Conservation (phyloP, 1,140 invertebrate genomes). For the Trichogramma pretiosum region DNA sequence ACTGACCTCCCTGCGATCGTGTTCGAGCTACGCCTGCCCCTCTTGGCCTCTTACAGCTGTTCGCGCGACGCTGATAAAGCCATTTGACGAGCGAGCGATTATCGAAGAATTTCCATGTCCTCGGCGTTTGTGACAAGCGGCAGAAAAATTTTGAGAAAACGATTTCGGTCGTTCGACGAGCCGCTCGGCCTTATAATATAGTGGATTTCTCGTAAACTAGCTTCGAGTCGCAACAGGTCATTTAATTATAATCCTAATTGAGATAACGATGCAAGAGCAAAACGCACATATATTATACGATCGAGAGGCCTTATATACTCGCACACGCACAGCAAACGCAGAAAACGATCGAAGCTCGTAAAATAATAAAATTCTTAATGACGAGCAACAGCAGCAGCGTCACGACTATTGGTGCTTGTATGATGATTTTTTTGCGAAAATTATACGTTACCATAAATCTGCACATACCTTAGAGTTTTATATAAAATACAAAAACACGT, state of each 20-base stretch:
- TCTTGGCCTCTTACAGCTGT: conserved; percentile 1
- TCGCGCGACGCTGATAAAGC: neutral
- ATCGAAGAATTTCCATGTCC: too few species aligned
- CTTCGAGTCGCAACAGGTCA: too few species aligned
- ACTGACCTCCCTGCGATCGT: too few species aligned
- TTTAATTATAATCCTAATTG: conserved; percentile 18
- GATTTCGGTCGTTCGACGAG: too few species aligned
- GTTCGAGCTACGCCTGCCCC: too few species aligned
- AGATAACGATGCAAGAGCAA: conserved; percentile 11
- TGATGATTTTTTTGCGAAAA: conserved; percentile 7
- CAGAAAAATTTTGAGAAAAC: too few species aligned
- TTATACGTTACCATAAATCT: conserved; percentile 18
- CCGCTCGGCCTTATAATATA: conserved; percentile 2
- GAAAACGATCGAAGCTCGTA: conserved; percentile 15
- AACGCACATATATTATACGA: conserved; percentile 4
- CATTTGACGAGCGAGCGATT: too few species aligned
- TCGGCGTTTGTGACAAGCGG: too few species aligned
- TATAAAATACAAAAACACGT: neutral
- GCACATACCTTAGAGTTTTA: too few species aligned
- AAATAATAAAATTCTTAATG: conserved; percentile 21
- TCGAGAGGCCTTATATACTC: neutral
- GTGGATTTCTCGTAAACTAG: conserved; percentile 2
- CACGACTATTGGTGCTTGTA: conserved; percentile 16
- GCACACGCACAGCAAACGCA: too few species aligned
- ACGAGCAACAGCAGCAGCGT: too few species aligned